Evolutionary conservation across 2,113 vertebrate species (phyloP).

Genomic region (Rhegmatorhina hoffmannsi): DNA sequence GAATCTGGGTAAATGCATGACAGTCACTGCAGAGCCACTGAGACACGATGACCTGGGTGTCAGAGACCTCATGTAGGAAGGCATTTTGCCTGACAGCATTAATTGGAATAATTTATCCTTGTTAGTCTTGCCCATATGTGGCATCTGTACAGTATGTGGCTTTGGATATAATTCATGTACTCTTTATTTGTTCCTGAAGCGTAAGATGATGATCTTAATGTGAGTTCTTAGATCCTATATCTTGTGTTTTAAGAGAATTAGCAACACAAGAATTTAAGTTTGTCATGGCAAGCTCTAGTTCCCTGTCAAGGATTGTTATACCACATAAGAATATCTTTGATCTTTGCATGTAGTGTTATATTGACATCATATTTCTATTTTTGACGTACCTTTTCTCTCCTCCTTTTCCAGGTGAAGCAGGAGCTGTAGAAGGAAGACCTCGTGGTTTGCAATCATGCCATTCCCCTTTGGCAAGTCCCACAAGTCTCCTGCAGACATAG

Average conservation of each 20-base stretch:
- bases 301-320: neutral
- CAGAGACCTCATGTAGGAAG: neutral
- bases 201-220: neutral
- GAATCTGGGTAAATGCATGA: neutral
- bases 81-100: neutral
- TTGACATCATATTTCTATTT: neutral
- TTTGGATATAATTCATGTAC: neutral
- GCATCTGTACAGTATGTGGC: neutral
- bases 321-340: neutral
- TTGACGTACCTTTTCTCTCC: neutral
- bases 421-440: constrained; percentile 70
- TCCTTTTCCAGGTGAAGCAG: constrained; percentile 78
- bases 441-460: constrained; percentile 86
- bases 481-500: constrained; percentile 97
- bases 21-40: neutral
- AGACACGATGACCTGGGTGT: neutral
- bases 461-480: constrained; percentile 97
- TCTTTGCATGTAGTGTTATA: neutral
- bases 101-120: neutral
- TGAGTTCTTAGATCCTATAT: neutral
- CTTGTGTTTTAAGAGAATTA: neutral
- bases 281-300: neutral
- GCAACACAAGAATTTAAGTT: neutral
- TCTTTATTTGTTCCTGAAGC: neutral
- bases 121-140: neutral